These are phyloP conservation scores for Hycleus phaleratus DNA, from an alignment of 1,140 invertebrate species.

Conservation along the genomic window DNA sequence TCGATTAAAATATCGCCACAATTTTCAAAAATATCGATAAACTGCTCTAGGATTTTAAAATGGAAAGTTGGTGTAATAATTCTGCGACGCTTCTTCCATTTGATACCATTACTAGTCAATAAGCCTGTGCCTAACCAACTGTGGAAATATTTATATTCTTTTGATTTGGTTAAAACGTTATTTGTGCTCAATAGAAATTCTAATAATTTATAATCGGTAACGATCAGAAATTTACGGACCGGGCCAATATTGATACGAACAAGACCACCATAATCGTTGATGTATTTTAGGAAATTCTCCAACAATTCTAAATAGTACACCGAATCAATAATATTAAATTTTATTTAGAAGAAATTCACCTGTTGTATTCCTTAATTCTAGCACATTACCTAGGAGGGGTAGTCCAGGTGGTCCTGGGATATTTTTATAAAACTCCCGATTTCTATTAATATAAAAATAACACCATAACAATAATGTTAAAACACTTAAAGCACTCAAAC, in stretches of 20 bases:
- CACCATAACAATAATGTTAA: background rate
- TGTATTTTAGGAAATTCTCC: background rate
- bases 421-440: background rate
- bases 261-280: background rate
- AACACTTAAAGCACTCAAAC: too few species aligned
- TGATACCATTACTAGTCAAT: slow-evolving; percentile 52
- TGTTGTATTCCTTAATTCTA: background rate
- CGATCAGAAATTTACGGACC: background rate
- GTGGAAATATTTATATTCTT: slow-evolving; percentile 61
- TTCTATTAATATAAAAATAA: background rate
- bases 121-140: slow-evolving; percentile 72
- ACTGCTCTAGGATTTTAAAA: slow-evolving; percentile 70
- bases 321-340: background rate
- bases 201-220: slow-evolving; percentile 4
- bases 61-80: slow-evolving; percentile 75
- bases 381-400: background rate
- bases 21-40: slow-evolving; percentile 63
- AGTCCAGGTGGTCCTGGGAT: background rate
- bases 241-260: background rate
- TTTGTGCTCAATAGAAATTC: slow-evolving; percentile 2
- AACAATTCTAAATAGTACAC: background rate
- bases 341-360: background rate
- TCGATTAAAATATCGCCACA: slow-evolving; percentile 52
- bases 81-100: slow-evolving; percentile 58
- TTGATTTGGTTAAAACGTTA: slow-evolving; percentile 12